Conservation (phyloP, 2,113 vertebrate species). For the Corythornis cristatus region DNA sequence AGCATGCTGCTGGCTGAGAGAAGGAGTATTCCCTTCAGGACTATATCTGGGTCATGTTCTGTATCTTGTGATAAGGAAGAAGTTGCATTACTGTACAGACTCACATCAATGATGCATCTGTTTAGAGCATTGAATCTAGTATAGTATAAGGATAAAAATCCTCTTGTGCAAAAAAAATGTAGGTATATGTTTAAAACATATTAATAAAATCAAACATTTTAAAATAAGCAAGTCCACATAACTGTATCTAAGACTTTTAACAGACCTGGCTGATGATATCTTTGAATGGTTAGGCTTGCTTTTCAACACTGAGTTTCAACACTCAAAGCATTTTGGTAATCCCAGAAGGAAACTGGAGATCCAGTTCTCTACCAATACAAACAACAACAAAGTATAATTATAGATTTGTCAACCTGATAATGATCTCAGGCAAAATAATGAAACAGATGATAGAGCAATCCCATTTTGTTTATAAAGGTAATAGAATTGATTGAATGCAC, state of each 20-base stretch:
- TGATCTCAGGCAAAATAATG: neutral
- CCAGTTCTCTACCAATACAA: neutral
- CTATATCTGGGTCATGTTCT: neutral
- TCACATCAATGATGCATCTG: neutral
- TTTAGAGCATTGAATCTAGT: neutral
- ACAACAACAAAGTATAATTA: neutral
- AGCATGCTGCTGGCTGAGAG: neutral
- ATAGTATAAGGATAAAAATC: neutral
- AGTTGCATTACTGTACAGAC: accelerated
- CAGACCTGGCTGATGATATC: neutral
- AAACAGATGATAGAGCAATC: conserved; percentile 7
- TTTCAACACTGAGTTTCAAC: neutral
- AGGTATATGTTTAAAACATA: neutral
- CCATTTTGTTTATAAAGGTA: conserved; percentile 24
- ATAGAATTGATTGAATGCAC: conserved; percentile 5
- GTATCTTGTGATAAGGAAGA: neutral
- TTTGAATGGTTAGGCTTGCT: neutral
- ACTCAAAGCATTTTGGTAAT: neutral
- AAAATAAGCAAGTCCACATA: neutral
- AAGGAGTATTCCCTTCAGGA: neutral
- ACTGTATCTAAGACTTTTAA: neutral
- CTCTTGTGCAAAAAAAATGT: neutral
- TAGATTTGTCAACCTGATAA: conserved; percentile 13
- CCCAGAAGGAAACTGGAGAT: neutral
- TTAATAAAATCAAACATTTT: neutral